Evolutionary conservation across 2,113 vertebrate genomes (phyloP).

Genomic region (Macrotis lagotis): DNA sequence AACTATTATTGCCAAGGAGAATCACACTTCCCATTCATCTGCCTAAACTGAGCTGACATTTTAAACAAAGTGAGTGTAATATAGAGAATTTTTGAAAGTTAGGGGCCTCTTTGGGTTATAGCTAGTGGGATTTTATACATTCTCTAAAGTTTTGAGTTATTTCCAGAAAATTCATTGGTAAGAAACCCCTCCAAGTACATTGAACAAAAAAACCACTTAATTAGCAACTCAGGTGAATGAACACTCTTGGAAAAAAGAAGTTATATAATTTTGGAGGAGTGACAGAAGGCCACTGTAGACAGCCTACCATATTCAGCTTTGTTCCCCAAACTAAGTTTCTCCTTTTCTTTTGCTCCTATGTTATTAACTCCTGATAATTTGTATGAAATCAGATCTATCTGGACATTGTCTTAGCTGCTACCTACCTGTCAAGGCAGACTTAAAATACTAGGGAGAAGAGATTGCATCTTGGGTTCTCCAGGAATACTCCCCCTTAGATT

Average conservation of each 20-base stretch:
- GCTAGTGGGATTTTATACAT: constrained; percentile 56
- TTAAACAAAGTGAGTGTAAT: neutral
- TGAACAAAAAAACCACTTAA: constrained; percentile 48
- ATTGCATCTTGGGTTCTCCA: neutral
- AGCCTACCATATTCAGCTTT: neutral
- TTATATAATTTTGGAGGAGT: constrained; percentile 6
- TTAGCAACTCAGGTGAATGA: constrained; percentile 54
- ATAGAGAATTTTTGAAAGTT: constrained; percentile 6
- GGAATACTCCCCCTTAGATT: constrained; percentile 37
- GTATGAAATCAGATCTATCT: neutral
- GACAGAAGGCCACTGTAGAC: neutral
- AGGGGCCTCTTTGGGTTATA: constrained; percentile 36
- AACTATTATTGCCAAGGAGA: neutral
- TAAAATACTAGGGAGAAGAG: constrained; percentile 5
- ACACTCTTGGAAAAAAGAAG: constrained; percentile 52
- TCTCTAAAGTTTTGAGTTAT: constrained; percentile 61
- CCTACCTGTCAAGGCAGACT: neutral
- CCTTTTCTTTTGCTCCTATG: neutral
- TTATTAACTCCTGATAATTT: neutral
- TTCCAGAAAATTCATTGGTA: constrained; percentile 43
- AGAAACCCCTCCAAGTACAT: constrained; percentile 54
- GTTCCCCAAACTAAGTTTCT: neutral
- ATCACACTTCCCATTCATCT: neutral
- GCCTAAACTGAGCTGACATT: neutral
- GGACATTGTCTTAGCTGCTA: neutral